Conservation (phyloP, 1,140 invertebrate species). For the Danaus plexippus region DNA sequence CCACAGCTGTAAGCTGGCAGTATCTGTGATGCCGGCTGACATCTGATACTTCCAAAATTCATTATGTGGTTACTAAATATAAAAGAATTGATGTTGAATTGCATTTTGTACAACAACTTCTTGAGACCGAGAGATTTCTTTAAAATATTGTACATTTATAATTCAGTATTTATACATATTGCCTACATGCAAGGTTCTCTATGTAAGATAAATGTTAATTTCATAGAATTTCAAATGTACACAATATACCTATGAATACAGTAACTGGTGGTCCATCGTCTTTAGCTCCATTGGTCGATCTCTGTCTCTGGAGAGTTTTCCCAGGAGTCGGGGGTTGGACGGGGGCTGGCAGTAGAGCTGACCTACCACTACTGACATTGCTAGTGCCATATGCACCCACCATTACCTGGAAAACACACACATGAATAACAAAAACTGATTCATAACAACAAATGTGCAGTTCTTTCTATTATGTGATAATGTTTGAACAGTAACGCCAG, state of each 20-base stretch:
- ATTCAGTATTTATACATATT: too few relatives aligned
- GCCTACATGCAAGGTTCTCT: too few relatives aligned
- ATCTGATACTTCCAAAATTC: too few relatives aligned
- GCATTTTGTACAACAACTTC: not conserved
- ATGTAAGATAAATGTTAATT: not conserved
- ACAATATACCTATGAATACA: slow-evolving; percentile 81
- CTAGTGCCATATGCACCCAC: slow-evolving; percentile 47
- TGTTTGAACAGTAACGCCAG: too few relatives aligned
- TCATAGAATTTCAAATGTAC: too few relatives aligned
- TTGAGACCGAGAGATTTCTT: not conserved
- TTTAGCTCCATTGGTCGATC: slow-evolving; percentile 55
- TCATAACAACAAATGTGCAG: too few relatives aligned
- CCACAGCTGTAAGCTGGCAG: too few relatives aligned
- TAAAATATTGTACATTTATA: too few relatives aligned
- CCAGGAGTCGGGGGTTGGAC: slow-evolving; percentile 48
- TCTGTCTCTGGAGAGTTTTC: slow-evolving; percentile 49
- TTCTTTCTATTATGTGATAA: too few relatives aligned
- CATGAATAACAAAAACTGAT: too few relatives aligned
- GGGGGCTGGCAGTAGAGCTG: slow-evolving; percentile 73
- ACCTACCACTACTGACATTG: slow-evolving; percentile 41
- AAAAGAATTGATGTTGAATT: not conserved
- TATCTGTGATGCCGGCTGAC: too few relatives aligned
- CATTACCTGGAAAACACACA: slow-evolving; percentile 40
- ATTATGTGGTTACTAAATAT: too few relatives aligned
- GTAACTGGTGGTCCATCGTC: slow-evolving; percentile 84